phyloP scores from a whole-genome alignment of 1,140 invertebrate species.

The Calycopis cecrops region DNA sequence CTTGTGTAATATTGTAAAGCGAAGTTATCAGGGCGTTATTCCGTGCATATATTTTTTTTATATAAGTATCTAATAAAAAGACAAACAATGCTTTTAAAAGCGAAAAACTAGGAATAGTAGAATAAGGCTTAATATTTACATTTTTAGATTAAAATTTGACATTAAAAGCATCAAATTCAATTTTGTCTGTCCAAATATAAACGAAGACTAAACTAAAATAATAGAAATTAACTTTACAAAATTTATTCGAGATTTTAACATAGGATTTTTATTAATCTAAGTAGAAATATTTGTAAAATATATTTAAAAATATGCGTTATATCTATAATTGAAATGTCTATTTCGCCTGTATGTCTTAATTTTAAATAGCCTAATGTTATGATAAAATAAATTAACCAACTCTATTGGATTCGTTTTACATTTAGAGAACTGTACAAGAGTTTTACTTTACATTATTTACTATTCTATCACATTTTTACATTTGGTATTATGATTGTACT shows the following conservation, averaged over 20 bases:
- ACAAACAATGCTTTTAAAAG: not conserved
- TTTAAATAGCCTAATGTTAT: too few relatives aligned
- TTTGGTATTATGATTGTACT: conserved; percentile 45
- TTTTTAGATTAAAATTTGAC: not conserved
- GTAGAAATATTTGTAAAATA: conserved; percentile 19
- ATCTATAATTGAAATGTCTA: conserved; percentile 8
- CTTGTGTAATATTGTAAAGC: too few relatives aligned
- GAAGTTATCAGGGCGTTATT: too few relatives aligned
- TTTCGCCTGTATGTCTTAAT: conserved; percentile 13
- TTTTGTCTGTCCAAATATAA: conserved; percentile 11
- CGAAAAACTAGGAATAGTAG: not conserved
- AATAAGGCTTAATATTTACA: not conserved
- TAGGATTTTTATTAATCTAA: conserved; percentile 30
- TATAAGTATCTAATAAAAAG: too few relatives aligned
- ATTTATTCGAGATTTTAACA: conserved; percentile 46
- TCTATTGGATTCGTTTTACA: too few relatives aligned
- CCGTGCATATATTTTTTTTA: too few relatives aligned
- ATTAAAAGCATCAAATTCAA: not conserved
- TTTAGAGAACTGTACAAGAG: conserved; percentile 12
- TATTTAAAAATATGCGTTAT: conserved; percentile 10
- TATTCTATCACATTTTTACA: conserved; percentile 39
- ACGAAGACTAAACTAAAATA: conserved; percentile 29
- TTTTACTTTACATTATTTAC: conserved; percentile 30
- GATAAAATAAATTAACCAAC: too few relatives aligned
- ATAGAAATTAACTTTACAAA: conserved; percentile 56